These are phyloP conservation scores for Hypselothyrea guttata DNA, from an alignment of 2,888 invertebrate species.

Conservation along the genomic window DNA sequence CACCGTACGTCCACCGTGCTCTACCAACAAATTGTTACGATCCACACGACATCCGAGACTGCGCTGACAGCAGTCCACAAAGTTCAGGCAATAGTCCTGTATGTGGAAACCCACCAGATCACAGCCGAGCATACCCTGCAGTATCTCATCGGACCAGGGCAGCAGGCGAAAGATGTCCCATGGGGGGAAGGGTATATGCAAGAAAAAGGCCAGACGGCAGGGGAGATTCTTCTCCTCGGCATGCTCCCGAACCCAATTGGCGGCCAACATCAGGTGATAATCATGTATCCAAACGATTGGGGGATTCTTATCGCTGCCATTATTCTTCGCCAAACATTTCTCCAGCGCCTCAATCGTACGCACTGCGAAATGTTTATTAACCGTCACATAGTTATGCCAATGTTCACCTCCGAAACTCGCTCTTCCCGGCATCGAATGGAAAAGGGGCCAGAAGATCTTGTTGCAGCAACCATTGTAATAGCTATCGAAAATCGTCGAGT, in stretches of 20 bases:
- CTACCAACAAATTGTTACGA: slow-evolving; percentile 92
- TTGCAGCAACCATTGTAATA: slow-evolving; percentile 97
- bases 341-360: slow-evolving; percentile 88
- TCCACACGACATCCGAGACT: slow-evolving; percentile 94
- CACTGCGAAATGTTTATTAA: slow-evolving; percentile 92
- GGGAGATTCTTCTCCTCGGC: slow-evolving; percentile 90
- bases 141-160: slow-evolving; percentile 96
- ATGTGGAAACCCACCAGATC: slow-evolving; percentile 97
- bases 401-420: slow-evolving; percentile 92
- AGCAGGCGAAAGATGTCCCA: slow-evolving; percentile 96
- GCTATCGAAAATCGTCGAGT: slow-evolving; percentile 89
- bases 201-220: slow-evolving; percentile 94
- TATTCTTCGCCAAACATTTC: slow-evolving; percentile 82
- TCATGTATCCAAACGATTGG: slow-evolving; percentile 95
- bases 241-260: slow-evolving; percentile 94
- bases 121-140: slow-evolving; percentile 95
- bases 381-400: slow-evolving; percentile 91
- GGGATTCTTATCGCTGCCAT: slow-evolving; percentile 77
- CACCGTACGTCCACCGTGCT: slow-evolving; percentile 93
- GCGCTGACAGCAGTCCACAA: slow-evolving; percentile 95
- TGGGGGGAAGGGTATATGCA: slow-evolving; percentile 97
- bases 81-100: slow-evolving; percentile 94
- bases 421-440: slow-evolving; percentile 95
- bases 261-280: slow-evolving; percentile 95
- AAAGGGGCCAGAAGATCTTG: slow-evolving; percentile 95